Conservation (phyloP, 2,797 vertebrate species). For the Clarias fuscus region DNA sequence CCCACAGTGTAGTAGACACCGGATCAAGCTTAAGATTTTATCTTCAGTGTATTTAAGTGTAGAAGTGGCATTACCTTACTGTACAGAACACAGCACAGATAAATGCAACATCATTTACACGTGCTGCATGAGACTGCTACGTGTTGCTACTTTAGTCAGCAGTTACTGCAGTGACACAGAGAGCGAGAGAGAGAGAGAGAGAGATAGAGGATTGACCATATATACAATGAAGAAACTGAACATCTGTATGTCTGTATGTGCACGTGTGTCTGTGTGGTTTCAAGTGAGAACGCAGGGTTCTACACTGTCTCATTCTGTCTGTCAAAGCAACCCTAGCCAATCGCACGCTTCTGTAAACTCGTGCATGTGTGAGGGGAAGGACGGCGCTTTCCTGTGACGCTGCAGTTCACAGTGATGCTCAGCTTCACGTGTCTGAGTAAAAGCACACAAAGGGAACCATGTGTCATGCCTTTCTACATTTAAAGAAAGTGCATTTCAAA, state of each 20-base stretch:
- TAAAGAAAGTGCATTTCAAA: too few species aligned
- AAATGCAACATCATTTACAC: not conserved
- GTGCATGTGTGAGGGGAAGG: not conserved
- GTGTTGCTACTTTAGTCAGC: not conserved
- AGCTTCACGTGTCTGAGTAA: not conserved
- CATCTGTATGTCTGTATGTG: not conserved
- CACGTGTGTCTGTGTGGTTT: not conserved
- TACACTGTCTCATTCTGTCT: not conserved
- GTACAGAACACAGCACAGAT: not conserved
- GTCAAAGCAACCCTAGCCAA: not conserved
- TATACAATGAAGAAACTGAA: not conserved
- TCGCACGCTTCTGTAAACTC: not conserved
- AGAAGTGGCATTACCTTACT: not conserved
- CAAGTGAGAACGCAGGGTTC: not conserved
- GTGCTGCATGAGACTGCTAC: not conserved
- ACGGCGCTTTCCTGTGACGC: not conserved
- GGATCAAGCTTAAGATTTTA: constrained; percentile 2
- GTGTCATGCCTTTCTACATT: not conserved
- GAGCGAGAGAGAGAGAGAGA: not conserved
- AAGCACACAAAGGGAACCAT: not conserved
- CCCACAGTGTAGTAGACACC: not conserved
- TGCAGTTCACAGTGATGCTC: not conserved
- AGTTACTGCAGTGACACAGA: not conserved
- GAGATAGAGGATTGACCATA: not conserved
- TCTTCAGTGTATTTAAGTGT: not conserved